Conservation (phyloP, 2,888 invertebrate species). For the Cheilosia soror region DNA sequence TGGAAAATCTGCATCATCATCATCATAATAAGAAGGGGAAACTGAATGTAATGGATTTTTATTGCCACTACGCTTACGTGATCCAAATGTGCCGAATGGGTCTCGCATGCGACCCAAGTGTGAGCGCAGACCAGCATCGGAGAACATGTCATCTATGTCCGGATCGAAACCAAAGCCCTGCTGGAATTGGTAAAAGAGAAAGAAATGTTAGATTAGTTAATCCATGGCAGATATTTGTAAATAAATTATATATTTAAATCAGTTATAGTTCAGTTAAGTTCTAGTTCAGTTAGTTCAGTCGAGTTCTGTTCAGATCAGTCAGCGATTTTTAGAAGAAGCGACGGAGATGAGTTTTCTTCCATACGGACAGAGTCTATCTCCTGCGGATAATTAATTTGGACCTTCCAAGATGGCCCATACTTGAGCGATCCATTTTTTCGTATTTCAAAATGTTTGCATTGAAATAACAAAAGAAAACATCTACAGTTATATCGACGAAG, state of each 20-base stretch:
- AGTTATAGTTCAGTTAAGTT: not conserved
- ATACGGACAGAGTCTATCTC: too few species aligned
- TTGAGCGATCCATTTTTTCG: too few species aligned
- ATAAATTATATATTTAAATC: not conserved
- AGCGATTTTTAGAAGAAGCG: too few species aligned
- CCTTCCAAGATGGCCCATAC: too few species aligned
- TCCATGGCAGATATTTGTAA: not conserved
- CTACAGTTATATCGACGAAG: too few species aligned
- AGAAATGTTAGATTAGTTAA: not conserved
- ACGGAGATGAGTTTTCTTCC: too few species aligned
- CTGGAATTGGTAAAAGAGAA: slow-evolving; percentile 77
- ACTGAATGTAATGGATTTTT: slow-evolving; percentile 79
- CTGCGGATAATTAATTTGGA: too few species aligned
- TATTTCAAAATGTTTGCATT: too few species aligned
- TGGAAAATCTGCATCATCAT: slow-evolving; percentile 82
- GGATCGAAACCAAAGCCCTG: slow-evolving; percentile 82
- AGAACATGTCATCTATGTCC: slow-evolving; percentile 81
- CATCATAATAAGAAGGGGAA: slow-evolving; percentile 79
- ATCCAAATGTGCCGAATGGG: slow-evolving; percentile 82
- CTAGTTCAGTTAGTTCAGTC: too few species aligned
- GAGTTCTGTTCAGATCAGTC: too few species aligned
- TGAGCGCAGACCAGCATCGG: slow-evolving; percentile 81
- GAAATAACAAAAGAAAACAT: too few species aligned
- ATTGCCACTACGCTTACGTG: slow-evolving; percentile 83
- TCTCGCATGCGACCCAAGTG: slow-evolving; percentile 82